Conservation (phyloP, 2,888 invertebrate species). For the Petrophora chlorosata region DNA sequence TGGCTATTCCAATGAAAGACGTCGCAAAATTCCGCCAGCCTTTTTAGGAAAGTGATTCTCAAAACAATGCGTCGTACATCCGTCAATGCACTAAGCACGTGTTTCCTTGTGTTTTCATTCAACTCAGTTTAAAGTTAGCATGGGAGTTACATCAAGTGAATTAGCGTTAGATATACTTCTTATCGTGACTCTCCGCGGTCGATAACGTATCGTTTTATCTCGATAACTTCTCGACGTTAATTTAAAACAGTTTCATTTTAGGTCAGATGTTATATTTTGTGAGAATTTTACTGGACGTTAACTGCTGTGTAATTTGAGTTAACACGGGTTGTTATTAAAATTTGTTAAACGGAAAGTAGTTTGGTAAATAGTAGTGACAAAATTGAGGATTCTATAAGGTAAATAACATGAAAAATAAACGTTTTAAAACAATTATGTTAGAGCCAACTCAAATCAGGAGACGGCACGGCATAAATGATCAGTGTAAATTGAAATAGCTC, state of each 20-base stretch:
- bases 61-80: conserved; percentile 13
- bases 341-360: not conserved
- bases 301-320: not conserved
- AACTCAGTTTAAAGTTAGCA: not conserved
- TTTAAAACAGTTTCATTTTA: not conserved
- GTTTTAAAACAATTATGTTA: too few relatives aligned
- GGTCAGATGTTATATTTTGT: too few relatives aligned
- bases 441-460: too few relatives aligned
- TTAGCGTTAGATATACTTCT: conserved; percentile 16
- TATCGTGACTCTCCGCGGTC: conserved; percentile 31
- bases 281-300: too few relatives aligned
- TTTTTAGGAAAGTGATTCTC: conserved; percentile 13
- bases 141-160: not conserved
- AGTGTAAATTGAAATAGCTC: too few relatives aligned
- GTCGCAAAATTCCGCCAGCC: not conserved
- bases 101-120: not conserved
- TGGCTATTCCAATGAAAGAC: conserved; percentile 1
- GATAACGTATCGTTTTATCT: conserved; percentile 45
- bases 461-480: too few relatives aligned
- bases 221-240: conserved; percentile 4
- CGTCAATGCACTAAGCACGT: conserved; percentile 1
- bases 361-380: conserved; percentile 1
- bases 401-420: conserved; percentile 12
- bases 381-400: conserved; percentile 15
- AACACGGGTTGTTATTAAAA: not conserved